Evolutionary conservation across 2,888 invertebrate genomes (phyloP).

Genomic region (Heteromyza rotundicornis): DNA sequence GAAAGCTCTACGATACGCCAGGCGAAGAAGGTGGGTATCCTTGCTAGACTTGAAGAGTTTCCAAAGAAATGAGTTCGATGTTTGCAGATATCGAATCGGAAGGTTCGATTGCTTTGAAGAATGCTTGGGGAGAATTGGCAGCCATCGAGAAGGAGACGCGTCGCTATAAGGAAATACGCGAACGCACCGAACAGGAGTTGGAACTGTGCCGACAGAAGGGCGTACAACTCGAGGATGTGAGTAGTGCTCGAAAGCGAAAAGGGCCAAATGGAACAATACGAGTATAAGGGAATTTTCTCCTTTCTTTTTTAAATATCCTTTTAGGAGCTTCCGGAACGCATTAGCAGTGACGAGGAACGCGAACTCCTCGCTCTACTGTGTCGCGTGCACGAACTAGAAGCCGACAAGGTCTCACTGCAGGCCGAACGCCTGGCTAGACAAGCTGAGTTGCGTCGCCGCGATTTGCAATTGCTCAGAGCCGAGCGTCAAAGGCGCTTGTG

Average conservation of each 20-base stretch:
- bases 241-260: conserved; percentile 39
- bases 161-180: conserved; percentile 76
- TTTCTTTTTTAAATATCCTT: no score
- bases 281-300: no score
- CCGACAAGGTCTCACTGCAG: conserved; percentile 88
- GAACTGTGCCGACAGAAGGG: conserved; percentile 80
- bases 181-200: conserved; percentile 80
- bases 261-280: no score
- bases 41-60: neutral
- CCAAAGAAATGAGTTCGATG: neutral
- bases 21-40: conserved; percentile 53
- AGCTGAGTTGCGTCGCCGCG: conserved; percentile 84
- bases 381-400: conserved; percentile 91
- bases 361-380: conserved; percentile 85
- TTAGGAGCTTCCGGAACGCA: conserved; percentile 80
- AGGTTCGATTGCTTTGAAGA: conserved; percentile 68
- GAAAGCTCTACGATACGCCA: conserved; percentile 65
- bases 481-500: conserved; percentile 85
- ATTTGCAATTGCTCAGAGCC: conserved; percentile 81
- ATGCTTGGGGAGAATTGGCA: conserved; percentile 83
- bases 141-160: conserved; percentile 87
- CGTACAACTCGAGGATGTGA: conserved; percentile 82
- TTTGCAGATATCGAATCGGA: conserved; percentile 60
- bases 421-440: conserved; percentile 84
- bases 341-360: conserved; percentile 87